These are phyloP conservation scores for Indri indri DNA, from an alignment of 2,113 vertebrate genomes.

Conservation along the genomic window DNA sequence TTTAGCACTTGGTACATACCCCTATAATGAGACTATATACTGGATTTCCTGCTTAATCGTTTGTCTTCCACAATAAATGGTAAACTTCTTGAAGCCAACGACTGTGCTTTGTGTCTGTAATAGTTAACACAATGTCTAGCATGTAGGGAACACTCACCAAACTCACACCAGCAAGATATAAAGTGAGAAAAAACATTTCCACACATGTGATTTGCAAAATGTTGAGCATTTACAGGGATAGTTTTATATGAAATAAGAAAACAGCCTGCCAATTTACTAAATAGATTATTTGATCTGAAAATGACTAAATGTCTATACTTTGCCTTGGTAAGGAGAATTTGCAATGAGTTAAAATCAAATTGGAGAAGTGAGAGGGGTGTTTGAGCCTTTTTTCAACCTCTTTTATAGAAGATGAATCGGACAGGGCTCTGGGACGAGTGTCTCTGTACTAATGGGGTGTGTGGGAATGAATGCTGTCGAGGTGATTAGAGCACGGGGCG, in stretches of 20 bases:
- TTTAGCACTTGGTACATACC: neutral
- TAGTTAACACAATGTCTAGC: neutral
- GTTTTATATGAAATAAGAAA: constrained; percentile 25
- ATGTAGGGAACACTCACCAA: neutral
- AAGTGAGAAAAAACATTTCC: neutral
- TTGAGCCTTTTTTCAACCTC: neutral
- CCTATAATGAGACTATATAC: neutral
- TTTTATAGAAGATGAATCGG: neutral
- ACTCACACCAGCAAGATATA: neutral
- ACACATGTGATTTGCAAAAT: neutral
- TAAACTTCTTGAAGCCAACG: neutral
- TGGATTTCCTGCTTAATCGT: neutral
- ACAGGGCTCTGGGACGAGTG: neutral
- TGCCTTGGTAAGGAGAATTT: neutral
- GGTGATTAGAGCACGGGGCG: neutral
- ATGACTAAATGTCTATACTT: neutral
- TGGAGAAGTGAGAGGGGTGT: neutral
- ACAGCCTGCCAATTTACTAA: neutral
- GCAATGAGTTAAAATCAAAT: constrained; percentile 6
- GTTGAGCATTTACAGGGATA: neutral
- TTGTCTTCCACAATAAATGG: neutral
- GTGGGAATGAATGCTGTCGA: neutral
- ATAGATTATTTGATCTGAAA: constrained; percentile 2
- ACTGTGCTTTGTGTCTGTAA: neutral
- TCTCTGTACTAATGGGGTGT: constrained; percentile 31